These are phyloP conservation scores for Tenodera sinensis DNA, from an alignment of 2,888 invertebrate species.

Conservation along the genomic window DNA sequence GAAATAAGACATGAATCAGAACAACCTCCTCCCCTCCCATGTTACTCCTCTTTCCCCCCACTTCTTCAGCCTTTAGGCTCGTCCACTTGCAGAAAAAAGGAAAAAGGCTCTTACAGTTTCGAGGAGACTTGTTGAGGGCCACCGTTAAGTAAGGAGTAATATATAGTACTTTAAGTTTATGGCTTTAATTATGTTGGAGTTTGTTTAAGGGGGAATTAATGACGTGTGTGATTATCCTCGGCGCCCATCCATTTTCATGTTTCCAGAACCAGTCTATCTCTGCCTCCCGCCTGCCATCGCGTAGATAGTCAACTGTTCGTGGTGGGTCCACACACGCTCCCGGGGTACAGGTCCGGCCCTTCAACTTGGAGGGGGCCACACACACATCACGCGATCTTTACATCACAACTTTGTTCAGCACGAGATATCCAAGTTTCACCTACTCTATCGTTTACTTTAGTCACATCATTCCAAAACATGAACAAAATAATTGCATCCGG, in stretches of 20 bases:
- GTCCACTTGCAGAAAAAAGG: not conserved
- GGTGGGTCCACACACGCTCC: constrained; percentile 4
- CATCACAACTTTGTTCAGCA: not conserved
- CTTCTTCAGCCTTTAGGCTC: not conserved
- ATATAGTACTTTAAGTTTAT: constrained; percentile 17
- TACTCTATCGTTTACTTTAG: not conserved
- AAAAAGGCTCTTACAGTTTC: not conserved
- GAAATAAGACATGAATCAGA: not conserved
- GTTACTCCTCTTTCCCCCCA: not conserved
- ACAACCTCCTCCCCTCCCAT: not conserved
- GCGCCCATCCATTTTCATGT: constrained; percentile 21
- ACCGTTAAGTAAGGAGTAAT: not conserved
- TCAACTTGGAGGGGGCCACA: not conserved
- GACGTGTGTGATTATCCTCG: constrained; percentile 18
- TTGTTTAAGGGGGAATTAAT: constrained; percentile 23
- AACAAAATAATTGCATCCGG: not conserved
- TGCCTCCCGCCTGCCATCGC: constrained; percentile 10
- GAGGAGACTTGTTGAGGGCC: not conserved
- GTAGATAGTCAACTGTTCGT: constrained; percentile 8
- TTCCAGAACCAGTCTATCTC: constrained; percentile 21
- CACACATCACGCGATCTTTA: constrained; percentile 4
- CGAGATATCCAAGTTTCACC: not conserved
- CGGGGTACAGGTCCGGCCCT: too few relatives aligned
- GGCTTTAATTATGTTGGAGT: constrained; percentile 21
- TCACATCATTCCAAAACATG: not conserved